Conservation (phyloP, 1,140 invertebrate species). For the Leptonema lineaticorne region DNA sequence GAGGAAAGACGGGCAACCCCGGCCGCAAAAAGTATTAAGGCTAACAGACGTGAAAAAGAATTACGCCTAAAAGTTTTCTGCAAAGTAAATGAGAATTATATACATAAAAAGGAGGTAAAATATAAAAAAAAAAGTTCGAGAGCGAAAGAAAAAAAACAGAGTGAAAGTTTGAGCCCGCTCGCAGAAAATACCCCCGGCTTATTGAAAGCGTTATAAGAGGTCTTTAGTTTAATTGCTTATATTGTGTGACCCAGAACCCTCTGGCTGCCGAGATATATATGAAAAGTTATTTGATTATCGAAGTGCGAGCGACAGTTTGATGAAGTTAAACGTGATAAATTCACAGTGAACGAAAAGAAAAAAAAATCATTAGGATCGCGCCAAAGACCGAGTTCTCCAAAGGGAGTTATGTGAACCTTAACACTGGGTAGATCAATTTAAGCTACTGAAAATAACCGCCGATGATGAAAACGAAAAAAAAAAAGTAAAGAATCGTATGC, state of each 20-base stretch:
- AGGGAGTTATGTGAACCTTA: slow-evolving; percentile 9
- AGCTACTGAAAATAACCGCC: slow-evolving; percentile 8
- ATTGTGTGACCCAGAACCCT: slow-evolving; percentile 1
- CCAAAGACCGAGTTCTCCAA: not conserved
- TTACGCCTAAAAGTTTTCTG: slow-evolving; percentile 20
- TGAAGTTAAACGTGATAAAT: slow-evolving; percentile 2
- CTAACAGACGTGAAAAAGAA: slow-evolving; percentile 33
- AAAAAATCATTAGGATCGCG: not conserved
- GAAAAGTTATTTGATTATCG: slow-evolving; percentile 16
- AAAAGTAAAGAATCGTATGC: not conserved
- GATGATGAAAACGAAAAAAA: not conserved
- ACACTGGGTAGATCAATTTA: slow-evolving; percentile 29
- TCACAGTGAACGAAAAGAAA: not conserved
- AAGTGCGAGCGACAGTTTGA: slow-evolving; percentile 2
- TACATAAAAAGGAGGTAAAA: slow-evolving; percentile 12
- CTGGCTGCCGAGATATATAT: not conserved
- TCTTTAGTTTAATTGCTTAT: not conserved
- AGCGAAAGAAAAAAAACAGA: not conserved
- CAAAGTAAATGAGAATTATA: slow-evolving; percentile 26
- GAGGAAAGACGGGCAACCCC: slow-evolving; percentile 25
- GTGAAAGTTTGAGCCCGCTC: slow-evolving; percentile 3
- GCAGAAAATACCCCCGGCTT: not conserved
- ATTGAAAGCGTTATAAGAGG: slow-evolving; percentile 1
- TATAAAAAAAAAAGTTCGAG: not conserved
- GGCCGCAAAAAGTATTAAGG: slow-evolving; percentile 39